Percentiles rank a stretch among this genome's conserved stretches.
These are phyloP conservation scores for Pandemis heparana DNA, from an alignment of 2,888 invertebrate species.

Conservation along the genomic window DNA sequence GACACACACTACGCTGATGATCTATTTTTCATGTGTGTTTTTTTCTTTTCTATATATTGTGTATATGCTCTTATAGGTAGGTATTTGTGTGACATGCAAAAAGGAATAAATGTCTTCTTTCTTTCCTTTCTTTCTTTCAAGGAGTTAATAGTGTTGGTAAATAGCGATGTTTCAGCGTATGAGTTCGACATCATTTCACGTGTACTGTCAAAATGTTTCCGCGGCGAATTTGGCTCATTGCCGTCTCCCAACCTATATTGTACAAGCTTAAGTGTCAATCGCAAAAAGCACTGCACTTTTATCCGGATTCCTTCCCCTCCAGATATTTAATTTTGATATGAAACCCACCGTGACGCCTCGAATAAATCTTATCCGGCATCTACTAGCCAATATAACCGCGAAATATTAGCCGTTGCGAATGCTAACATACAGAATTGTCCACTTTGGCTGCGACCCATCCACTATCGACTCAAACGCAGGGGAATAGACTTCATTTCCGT, in stretches of 20 bases:
- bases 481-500: constrained; percentile 49
- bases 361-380: constrained; percentile 81
- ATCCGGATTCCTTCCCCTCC: constrained; percentile 54
- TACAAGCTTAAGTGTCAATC: constrained; percentile 33
- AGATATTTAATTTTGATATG: constrained; percentile 85
- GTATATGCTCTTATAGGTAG: too few relatives aligned
- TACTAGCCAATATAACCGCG: constrained; percentile 80
- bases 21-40: too few relatives aligned
- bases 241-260: background rate
- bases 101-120: too few relatives aligned
- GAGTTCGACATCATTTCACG: background rate
- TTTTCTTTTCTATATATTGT: too few relatives aligned
- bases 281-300: constrained; percentile 51
- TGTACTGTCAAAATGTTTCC: background rate
- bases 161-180: too few relatives aligned
- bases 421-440: constrained; percentile 63
- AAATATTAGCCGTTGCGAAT: constrained; percentile 83
- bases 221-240: background rate
- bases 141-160: too few relatives aligned
- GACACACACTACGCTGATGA: too few relatives aligned
- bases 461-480: constrained; percentile 47
- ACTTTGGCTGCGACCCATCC: constrained; percentile 19
- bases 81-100: too few relatives aligned
- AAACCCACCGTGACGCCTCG: constrained; percentile 72
- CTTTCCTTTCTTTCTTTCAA: too few relatives aligned